Conservation (phyloP, 2,113 vertebrate genomes). For the Noturus placidus region DNA sequence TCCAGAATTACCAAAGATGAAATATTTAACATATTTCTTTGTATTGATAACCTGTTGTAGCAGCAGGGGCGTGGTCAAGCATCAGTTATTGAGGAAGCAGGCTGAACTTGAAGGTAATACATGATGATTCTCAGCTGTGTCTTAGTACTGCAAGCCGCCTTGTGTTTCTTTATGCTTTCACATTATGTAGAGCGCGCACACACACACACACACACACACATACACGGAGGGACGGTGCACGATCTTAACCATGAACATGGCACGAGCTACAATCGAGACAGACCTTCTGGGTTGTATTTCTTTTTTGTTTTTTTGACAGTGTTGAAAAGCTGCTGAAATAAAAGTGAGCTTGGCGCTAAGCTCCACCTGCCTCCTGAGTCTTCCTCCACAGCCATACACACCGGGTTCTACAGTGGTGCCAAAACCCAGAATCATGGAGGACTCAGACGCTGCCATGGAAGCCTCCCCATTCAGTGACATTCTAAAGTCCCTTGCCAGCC, state of each 20-base stretch:
- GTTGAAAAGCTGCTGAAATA: background rate
- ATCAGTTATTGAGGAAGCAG: too few species aligned
- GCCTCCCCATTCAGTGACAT: background rate
- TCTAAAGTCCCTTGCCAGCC: background rate
- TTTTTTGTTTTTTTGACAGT: background rate
- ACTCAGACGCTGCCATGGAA: background rate
- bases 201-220: background rate
- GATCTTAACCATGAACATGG: too few species aligned
- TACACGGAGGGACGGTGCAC: background rate
- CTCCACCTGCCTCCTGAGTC: background rate
- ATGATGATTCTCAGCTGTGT: too few species aligned
- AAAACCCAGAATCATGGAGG: background rate
- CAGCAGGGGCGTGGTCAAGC: too few species aligned
- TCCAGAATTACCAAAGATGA: background rate
- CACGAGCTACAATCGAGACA: too few species aligned
- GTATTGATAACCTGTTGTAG: background rate
- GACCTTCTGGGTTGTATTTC: background rate
- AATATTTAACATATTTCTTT: background rate
- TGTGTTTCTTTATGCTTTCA: too few species aligned
- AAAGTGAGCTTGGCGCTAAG: background rate
- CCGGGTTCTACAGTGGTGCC: background rate
- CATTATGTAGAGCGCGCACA: too few species aligned
- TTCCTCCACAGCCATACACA: background rate
- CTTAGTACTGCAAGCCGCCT: too few species aligned
- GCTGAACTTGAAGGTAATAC: too few species aligned